These are phyloP conservation scores for Gadus macrocephalus DNA, from an alignment of 2,113 vertebrate species.

Conservation along the genomic window DNA sequence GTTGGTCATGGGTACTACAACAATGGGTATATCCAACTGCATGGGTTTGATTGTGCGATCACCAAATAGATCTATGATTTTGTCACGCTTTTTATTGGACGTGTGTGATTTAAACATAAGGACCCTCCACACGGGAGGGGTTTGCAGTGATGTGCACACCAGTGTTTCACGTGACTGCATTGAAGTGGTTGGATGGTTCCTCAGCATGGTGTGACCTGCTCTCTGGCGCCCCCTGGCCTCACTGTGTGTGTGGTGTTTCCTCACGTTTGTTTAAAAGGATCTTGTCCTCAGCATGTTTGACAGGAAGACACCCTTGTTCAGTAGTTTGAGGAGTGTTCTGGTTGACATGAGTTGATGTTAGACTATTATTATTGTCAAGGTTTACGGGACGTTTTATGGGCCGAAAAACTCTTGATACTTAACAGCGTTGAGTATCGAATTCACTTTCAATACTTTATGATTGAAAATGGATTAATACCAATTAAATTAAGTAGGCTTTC, in stretches of 20 bases:
- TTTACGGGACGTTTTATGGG: too few relatives aligned
- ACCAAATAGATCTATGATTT: slow-evolving; percentile 25
- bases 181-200: slow-evolving; percentile 21
- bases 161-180: slow-evolving; percentile 43
- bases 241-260: not conserved
- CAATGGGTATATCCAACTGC: slow-evolving; percentile 75
- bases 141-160: too few relatives aligned
- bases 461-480: too few relatives aligned
- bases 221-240: slow-evolving; percentile 36
- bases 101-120: slow-evolving; percentile 18
- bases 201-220: slow-evolving; percentile 37
- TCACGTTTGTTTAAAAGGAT: not conserved
- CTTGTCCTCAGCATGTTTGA: too few relatives aligned
- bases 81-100: slow-evolving; percentile 34
- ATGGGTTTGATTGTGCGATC: slow-evolving; percentile 74
- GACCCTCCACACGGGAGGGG: not conserved
- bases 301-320: too few relatives aligned
- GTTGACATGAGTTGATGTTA: too few relatives aligned
- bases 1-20: slow-evolving; percentile 76
- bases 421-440: too few relatives aligned
- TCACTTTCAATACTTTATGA: too few relatives aligned
- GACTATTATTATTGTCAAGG: too few relatives aligned
- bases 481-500: too few relatives aligned
- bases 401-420: too few relatives aligned
- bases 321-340: too few relatives aligned